Evolutionary conservation across 2,888 invertebrate species (phyloP).

Genomic region (Scaptomyza cyrtandrae): DNA sequence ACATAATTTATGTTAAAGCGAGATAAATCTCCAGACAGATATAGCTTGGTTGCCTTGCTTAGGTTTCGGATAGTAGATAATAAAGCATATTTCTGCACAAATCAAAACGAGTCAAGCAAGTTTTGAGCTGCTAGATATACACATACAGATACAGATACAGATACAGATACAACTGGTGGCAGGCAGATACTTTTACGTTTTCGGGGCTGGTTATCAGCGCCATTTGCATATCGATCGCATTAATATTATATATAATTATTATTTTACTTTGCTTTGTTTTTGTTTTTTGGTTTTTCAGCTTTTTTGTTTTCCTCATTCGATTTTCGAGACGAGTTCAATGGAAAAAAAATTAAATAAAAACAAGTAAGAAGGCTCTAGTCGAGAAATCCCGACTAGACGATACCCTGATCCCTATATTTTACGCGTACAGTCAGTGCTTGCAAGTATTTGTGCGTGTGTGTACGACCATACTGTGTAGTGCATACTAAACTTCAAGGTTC

Average conservation of each 20-base stretch:
- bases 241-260: slow-evolving; percentile 64
- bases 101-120: slow-evolving; percentile 72
- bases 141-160: no score
- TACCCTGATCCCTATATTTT: no score
- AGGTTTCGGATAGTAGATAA: slow-evolving; percentile 47
- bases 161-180: slow-evolving; percentile 19
- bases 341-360: no score
- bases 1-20: slow-evolving; percentile 73
- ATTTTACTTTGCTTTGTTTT: no score
- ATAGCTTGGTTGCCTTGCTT: slow-evolving; percentile 8
- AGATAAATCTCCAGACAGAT: slow-evolving; percentile 39
- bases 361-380: no score
- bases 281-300: no score
- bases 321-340: slow-evolving; percentile 44
- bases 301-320: slow-evolving; percentile 17
- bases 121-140: slow-evolving; percentile 35
- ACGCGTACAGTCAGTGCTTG: no score
- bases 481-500: no score
- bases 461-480: no score
- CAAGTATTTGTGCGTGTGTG: no score
- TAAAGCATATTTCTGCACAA: slow-evolving; percentile 77
- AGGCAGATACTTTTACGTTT: slow-evolving; percentile 35
- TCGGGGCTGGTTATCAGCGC: slow-evolving; percentile 57
- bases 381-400: no score
- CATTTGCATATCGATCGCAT: slow-evolving; percentile 78